Base-by-base conservation (phyloP, 2,113 vertebrate species). In the Lagenorhynchus albirostris region DNA sequence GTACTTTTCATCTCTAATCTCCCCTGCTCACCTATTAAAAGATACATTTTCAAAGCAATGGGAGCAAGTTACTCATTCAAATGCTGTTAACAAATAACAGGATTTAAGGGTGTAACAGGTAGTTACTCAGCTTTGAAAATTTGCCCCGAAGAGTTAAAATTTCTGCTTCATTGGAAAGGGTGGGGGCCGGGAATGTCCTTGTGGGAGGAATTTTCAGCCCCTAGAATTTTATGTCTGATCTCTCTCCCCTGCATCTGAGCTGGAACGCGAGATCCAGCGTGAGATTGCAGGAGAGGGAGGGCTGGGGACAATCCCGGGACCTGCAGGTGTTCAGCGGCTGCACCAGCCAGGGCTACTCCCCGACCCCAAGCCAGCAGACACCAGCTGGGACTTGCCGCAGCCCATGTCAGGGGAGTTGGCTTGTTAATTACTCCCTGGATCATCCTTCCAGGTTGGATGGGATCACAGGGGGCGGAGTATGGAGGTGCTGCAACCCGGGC, bases 81-180 rank as follows among this genome's bases (percentile, higher is more conserved):
- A 93, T 50, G 55, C 96, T 97, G 96, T 98, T 98, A 97, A 97
- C 98, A 96, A 98, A 96, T 96, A 97, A 97, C 92, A 97, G 87
- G 89, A 97, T 88, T 95, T 84, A 84, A 84, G 83, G 83, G 92
- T 92, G 83, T 97, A 91, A 93, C 88, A 71, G 74, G 97, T n/a
- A 95, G 91, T 95, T 96, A 97, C 95, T 97, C 73, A 23, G 83
- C 96, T 97, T 97, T 97, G 97, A 97, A 96, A 96, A 81, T 94
- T 95, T 98, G 83, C 97, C 96, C 96, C 0, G 60, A 97, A 97
- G 97, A 97, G 89, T 96, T 98, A 97, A 96, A 84, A 92, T 96
- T 96, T 98, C 93, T 97, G 96, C 97, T 95, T 96, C 96, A 96
- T 44, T 97, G 87, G 67, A 92, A 95, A 96, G 89, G 38, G 77